A percentile compares a stretch with the other conserved stretches of the same genome.
Conservation (phyloP, 1,140 invertebrate species). For the Saccostrea cuccullata region DNA sequence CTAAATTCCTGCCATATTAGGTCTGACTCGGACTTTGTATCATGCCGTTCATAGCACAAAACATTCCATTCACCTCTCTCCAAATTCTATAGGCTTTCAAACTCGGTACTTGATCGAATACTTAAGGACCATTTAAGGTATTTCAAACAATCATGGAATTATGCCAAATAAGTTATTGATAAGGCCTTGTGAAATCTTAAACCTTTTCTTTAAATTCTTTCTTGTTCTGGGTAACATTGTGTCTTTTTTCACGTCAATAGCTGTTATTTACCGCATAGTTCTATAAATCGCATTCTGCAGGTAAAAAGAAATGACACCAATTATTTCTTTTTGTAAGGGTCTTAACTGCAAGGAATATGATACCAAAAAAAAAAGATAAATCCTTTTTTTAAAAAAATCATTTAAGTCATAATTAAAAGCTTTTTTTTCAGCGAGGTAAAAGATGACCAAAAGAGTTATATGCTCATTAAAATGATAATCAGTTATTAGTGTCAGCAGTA, state of each 20-base stretch:
- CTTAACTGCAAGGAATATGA: neutral
- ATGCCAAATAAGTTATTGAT: constrained; percentile 7
- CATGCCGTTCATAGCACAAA: neutral
- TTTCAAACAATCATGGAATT: constrained; percentile 24
- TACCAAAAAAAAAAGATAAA: neutral
- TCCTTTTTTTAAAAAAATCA: neutral
- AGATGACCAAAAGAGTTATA: neutral
- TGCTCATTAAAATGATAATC: neutral
- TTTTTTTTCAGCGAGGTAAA: neutral
- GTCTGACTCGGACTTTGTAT: neutral
- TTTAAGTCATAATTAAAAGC: neutral
- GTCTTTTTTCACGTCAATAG: constrained; percentile 4
- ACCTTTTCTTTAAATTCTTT: neutral
- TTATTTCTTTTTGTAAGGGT: neutral
- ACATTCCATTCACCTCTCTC: constrained; percentile 1
- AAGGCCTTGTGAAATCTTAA: constrained; percentile 14
- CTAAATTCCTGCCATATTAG: neutral
- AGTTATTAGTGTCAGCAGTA: neutral
- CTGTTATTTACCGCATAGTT: neutral
- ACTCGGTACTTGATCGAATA: constrained; percentile 21
- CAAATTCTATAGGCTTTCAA: constrained; percentile 28
- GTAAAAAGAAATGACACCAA: neutral
- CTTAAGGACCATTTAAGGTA: constrained; percentile 33
- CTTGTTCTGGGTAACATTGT: neutral
- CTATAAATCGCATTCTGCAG: neutral